These are phyloP conservation scores for Neomorphus geoffroyi DNA, from an alignment of 2,797 vertebrate genomes.

Conservation along the genomic window DNA sequence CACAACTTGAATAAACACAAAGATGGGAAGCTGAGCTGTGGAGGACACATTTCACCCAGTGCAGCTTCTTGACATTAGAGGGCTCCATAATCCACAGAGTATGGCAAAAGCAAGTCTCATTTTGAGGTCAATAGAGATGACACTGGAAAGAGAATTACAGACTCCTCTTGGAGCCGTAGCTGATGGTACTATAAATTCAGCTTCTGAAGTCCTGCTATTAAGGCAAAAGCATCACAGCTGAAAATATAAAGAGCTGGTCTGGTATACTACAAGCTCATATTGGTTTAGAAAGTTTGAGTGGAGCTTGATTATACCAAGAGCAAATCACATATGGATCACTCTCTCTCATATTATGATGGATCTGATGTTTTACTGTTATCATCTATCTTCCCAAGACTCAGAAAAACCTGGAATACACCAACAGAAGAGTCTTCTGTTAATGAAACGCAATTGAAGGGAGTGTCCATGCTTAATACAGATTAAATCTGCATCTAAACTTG, in stretches of 20 bases:
- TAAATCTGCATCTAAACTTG: not conserved
- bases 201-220: not conserved
- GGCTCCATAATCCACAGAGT: conserved; percentile 60
- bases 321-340: not conserved
- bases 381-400: not conserved
- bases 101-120: not conserved
- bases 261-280: not conserved
- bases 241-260: not conserved
- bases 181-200: not conserved
- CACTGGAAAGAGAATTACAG: not conserved
- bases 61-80: conserved; percentile 66
- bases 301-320: not conserved
- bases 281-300: not conserved
- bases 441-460: not conserved
- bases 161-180: not conserved
- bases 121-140: conserved; percentile 18
- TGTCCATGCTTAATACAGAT: not conserved
- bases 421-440: not conserved
- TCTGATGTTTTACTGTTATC: not conserved
- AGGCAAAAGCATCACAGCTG: not conserved
- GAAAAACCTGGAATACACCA: not conserved
- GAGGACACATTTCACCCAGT: not conserved
- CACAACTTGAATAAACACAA: not conserved
- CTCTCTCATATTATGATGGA: not conserved
- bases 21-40: not conserved